These are phyloP conservation scores for Salvelinus fontinalis DNA, from an alignment of 2,113 vertebrate genomes.

Conservation along the genomic window DNA sequence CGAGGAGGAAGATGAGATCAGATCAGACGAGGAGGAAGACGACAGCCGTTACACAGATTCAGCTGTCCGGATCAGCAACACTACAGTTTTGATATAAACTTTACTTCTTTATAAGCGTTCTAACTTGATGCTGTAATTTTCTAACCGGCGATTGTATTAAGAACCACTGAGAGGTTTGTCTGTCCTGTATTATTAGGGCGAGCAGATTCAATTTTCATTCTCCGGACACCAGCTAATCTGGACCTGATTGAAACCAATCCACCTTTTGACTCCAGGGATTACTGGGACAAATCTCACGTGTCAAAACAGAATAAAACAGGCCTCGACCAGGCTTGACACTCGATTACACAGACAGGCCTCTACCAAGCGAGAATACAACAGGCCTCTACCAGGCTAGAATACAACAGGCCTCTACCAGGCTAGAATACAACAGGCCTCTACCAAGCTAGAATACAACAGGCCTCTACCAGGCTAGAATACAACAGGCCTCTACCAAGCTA, in stretches of 20 bases:
- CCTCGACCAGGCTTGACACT: too few relatives aligned
- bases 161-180: not conserved
- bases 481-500: not conserved
- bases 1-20: too few relatives aligned
- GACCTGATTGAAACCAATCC: constrained; percentile 65
- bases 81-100: not conserved
- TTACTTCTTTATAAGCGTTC: not conserved
- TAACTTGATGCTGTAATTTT: not conserved
- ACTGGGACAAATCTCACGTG: constrained; percentile 67
- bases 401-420: too few relatives aligned
- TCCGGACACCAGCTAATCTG: constrained; percentile 51
- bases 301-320: constrained; percentile 54
- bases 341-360: constrained; percentile 14
- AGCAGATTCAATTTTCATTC: constrained; percentile 51
- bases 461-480: too few relatives aligned
- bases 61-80: not conserved
- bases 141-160: not conserved
- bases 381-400: too few relatives aligned
- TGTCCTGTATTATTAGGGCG: not conserved
- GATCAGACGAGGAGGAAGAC: too few relatives aligned
- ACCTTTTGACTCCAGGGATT: constrained; percentile 61
- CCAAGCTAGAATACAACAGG: too few relatives aligned
- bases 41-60: too few relatives aligned
- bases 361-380: too few relatives aligned
- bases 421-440: too few relatives aligned